phyloP scores from a whole-genome alignment of 2,113 vertebrate species.

The human region DNA sequence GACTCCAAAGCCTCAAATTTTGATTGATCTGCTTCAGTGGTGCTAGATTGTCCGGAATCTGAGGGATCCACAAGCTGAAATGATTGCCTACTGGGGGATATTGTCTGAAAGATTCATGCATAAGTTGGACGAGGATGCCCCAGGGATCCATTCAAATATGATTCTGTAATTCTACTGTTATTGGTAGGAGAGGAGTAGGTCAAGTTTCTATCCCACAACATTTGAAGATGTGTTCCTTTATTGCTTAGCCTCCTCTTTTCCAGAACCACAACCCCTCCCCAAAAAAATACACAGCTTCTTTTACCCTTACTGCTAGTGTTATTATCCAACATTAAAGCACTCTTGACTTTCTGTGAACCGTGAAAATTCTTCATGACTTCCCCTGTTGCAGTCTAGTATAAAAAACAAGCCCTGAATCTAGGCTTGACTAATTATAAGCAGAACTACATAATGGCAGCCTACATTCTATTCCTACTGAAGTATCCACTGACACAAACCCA shows the following conservation, averaged over 20 bases:
- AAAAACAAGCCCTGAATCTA: neutral
- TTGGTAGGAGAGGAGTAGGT: neutral
- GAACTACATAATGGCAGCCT: neutral
- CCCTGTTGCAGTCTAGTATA: neutral
- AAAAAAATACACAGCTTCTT: neutral
- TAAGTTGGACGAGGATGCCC: neutral
- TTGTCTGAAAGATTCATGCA: neutral
- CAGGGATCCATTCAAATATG: neutral
- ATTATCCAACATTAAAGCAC: neutral
- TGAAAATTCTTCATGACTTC: neutral
- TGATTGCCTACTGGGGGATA: neutral
- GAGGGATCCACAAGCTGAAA: neutral
- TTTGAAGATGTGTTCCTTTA: neutral
- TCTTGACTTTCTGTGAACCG: neutral
- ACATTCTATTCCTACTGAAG: neutral
- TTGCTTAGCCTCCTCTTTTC: neutral
- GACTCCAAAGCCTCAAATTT: neutral
- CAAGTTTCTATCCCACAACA: neutral
- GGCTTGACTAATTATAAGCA: neutral
- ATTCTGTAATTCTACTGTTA: neutral
- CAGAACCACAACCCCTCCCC: neutral
- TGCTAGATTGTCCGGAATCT: neutral
- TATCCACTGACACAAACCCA: neutral
- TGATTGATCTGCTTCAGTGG: neutral
- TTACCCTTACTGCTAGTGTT: neutral